Evolutionary conservation across 2,888 invertebrate genomes (phyloP).

Genomic region (Yponomeuta sedellus): DNA sequence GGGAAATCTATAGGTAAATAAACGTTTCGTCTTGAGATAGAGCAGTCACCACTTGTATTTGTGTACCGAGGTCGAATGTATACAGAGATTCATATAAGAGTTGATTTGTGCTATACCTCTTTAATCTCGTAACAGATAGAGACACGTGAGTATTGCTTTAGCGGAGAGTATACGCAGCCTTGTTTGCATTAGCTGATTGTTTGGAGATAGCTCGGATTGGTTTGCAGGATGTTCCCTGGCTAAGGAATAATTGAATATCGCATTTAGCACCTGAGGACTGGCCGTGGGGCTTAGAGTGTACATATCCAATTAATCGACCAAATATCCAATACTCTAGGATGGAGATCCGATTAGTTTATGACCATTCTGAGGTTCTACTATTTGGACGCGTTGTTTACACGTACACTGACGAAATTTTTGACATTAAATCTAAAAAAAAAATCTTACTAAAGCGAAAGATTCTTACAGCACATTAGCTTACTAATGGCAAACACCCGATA

Average conservation of each 20-base stretch:
- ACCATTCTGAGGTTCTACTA: no score
- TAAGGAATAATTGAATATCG: constrained; percentile 49
- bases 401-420: no score
- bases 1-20: not conserved
- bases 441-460: no score
- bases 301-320: constrained; percentile 42
- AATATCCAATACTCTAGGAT: constrained; percentile 25
- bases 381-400: no score
- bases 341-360: not conserved
- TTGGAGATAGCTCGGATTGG: constrained; percentile 42
- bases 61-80: not conserved
- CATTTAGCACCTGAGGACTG: constrained; percentile 36
- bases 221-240: constrained; percentile 29
- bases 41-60: not conserved
- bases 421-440: no score
- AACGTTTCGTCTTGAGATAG: not conserved
- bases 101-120: not conserved
- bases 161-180: constrained; percentile 14
- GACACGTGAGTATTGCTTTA: not conserved
- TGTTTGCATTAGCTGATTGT: constrained; percentile 55
- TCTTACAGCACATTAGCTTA: no score
- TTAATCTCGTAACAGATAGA: not conserved
- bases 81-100: constrained; percentile 5
- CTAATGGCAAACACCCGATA: no score
- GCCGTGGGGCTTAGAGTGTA: constrained; percentile 29